Percentiles rank a stretch among this genome's conserved stretches.
Conservation (phyloP, 2,797 vertebrate species). For the Monodelphis domestica region DNA sequence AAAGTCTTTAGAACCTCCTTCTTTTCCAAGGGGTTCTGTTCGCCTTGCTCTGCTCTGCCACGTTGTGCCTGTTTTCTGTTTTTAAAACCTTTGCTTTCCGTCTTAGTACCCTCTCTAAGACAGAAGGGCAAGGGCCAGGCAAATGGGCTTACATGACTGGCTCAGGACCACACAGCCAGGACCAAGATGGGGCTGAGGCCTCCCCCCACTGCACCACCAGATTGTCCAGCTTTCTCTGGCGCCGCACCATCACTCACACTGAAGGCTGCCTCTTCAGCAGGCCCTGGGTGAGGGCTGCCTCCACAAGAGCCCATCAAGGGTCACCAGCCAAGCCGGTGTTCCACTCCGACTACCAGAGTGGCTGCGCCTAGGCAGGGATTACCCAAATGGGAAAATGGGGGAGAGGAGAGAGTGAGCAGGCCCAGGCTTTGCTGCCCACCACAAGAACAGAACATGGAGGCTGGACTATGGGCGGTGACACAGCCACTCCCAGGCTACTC, state of each 20-base stretch:
- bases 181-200: too few species aligned
- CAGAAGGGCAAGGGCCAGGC: too few species aligned
- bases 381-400: conserved; percentile 52
- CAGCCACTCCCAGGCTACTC: neutral
- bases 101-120: too few species aligned
- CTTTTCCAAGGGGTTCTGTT: neutral
- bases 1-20: neutral
- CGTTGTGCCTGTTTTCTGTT: too few species aligned
- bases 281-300: too few species aligned
- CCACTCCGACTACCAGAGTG: neutral
- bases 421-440: conserved; percentile 45
- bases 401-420: conserved; percentile 59
- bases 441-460: neutral
- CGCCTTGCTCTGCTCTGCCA: neutral
- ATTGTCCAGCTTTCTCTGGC: too few species aligned
- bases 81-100: too few species aligned
- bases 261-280: too few species aligned
- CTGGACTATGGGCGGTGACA: neutral
- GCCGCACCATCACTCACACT: too few species aligned
- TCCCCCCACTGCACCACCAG: too few species aligned
- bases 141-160: too few species aligned
- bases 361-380: neutral
- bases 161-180: too few species aligned
- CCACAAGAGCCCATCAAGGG: neutral
- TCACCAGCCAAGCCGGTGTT: neutral